Evolutionary conservation across 2,888 invertebrate species (phyloP).

Genomic region (Epinotia nisella): DNA sequence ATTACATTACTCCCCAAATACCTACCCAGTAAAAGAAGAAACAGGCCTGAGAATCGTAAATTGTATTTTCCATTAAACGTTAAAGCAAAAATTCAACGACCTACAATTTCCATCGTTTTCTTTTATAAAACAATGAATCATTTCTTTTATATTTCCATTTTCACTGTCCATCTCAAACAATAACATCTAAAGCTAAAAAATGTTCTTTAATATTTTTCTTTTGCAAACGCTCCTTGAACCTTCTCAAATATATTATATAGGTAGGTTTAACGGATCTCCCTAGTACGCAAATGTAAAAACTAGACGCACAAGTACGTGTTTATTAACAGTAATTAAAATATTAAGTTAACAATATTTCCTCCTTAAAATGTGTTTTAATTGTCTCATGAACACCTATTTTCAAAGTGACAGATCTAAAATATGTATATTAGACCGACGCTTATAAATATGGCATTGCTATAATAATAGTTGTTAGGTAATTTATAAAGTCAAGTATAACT

Average conservation of each 20-base stretch:
- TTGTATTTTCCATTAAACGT: neutral
- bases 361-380: too few species aligned
- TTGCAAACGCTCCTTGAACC: neutral
- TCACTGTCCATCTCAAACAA: conserved; percentile 4
- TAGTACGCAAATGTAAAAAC: neutral
- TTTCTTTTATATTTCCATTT: neutral
- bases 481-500: too few species aligned
- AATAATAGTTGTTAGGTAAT: too few species aligned
- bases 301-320: neutral
- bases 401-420: too few species aligned
- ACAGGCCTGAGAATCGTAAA: neutral
- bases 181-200: neutral
- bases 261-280: neutral
- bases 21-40: neutral
- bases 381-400: too few species aligned
- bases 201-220: conserved; percentile 1
- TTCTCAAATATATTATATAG: neutral
- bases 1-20: neutral
- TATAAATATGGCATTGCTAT: too few species aligned
- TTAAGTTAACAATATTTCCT: too few species aligned
- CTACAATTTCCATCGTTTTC: neutral
- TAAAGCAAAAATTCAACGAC: neutral
- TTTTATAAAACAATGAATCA: neutral
- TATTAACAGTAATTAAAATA: too few species aligned
- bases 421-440: too few species aligned